A percentile compares a stretch with the other conserved stretches of the same genome.
These are phyloP conservation scores for Erpetoichthys calabaricus DNA, from an alignment of 2,797 vertebrate species.

Conservation along the genomic window DNA sequence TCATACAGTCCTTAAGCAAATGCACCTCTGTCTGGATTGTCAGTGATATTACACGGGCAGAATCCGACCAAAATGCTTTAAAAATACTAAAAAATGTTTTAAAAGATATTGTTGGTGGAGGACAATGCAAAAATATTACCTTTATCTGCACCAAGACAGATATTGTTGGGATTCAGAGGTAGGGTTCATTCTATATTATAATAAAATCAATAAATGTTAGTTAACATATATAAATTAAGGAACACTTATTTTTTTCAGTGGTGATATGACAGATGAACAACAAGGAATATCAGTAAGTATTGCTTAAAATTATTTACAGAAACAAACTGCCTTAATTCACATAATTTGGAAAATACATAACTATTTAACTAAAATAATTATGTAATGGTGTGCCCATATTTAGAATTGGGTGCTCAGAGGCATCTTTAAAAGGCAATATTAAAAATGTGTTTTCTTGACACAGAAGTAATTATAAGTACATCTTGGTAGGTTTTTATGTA, in stretches of 20 bases:
- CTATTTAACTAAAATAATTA: neutral
- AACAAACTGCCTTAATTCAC: neutral
- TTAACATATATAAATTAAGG: neutral
- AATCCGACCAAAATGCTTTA: neutral
- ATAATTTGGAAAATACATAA: neutral
- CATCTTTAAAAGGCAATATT: too few species aligned
- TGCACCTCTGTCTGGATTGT: slow-evolving; percentile 12
- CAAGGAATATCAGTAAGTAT: neutral
- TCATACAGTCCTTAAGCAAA: slow-evolving; percentile 5
- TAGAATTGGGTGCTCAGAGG: too few species aligned
- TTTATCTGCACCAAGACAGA: slow-evolving; percentile 8
- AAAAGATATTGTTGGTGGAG: slow-evolving; percentile 5
- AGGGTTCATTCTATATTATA: too few species aligned
- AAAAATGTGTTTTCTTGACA: too few species aligned
- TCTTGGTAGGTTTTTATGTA: neutral
- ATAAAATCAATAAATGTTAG: too few species aligned
- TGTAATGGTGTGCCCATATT: too few species aligned
- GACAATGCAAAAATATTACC: slow-evolving; percentile 10
- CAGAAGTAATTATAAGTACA: too few species aligned
- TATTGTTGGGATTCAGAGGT: neutral
- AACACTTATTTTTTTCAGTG: neutral
- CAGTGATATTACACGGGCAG: slow-evolving; percentile 5
- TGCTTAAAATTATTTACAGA: neutral
- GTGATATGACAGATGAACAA: neutral
- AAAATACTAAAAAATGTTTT: slow-evolving; percentile 4